Evolutionary conservation across 2,797 vertebrate genomes (phyloP), one percentile per base, ranked within the genome.

Genomic region (Spea hammondii): DNA sequence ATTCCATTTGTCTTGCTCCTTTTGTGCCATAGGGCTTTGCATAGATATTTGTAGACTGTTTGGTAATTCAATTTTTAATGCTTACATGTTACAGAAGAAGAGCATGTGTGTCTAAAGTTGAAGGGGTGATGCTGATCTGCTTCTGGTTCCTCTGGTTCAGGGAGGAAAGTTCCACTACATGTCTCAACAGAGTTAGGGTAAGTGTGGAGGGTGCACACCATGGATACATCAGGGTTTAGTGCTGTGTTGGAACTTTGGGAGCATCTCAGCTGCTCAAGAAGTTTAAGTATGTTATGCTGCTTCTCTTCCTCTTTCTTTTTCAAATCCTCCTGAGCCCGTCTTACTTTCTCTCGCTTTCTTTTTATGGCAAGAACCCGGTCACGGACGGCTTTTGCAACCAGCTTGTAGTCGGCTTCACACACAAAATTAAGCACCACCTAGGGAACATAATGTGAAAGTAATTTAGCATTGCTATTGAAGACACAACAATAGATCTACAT

Each of bases 351-450:
- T 0, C 97, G 87, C 86, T 97, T 96, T 5, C 96, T 90, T 80
- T 96, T 98, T 89, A 98, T 96, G 90, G 93, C 86, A 0, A 93
- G 89, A 77, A 98, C 97, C 0, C 97, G 86, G 87, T 98, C 96
- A 59, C 96, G 91, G 81, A 99, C 96, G 0, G 97, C 95, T 84
- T 96, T 96, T 86, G 96, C 96, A 82, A 99, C 96, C 13, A 95
- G 91, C 85, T 99, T 98, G 89, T 96, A 98, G 89, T 99, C 97
- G 0, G 92, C 96, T 87, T 98, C 97, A 0, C 92, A 97, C 76
- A 99, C 93, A 7, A 98, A 96, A 72, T 96, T 96, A 60, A 97
- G 91, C 55, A 95, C 92, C 5, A 99, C 97, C 97, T 99, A 89
- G 0, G 0, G 0, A 47, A 64, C 48, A 51, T 10, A 62, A 32